These are phyloP conservation scores for Aphelenchoides besseyi DNA, from an alignment of 1,140 invertebrate genomes.

Conservation along the genomic window DNA sequence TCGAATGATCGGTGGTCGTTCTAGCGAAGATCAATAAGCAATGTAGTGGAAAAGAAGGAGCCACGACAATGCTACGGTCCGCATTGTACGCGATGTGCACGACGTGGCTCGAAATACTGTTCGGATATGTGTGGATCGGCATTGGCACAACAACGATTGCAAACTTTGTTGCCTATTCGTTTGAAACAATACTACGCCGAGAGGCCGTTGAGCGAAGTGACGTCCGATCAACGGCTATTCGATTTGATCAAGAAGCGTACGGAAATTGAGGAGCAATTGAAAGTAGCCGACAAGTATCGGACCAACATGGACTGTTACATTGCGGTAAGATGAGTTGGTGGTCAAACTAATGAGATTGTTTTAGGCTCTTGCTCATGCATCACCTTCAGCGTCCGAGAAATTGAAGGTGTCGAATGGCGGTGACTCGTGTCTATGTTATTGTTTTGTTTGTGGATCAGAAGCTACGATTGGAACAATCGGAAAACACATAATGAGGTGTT, in stretches of 20 bases:
- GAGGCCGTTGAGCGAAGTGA: background rate
- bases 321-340: background rate
- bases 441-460: slow-evolving; percentile 48
- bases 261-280: background rate
- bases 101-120: slow-evolving; percentile 86
- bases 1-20: background rate
- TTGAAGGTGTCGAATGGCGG: no score
- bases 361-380: background rate
- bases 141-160: slow-evolving; percentile 70
- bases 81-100: slow-evolving; percentile 75
- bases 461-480: slow-evolving; percentile 20
- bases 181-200: background rate
- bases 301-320: background rate
- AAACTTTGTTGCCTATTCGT: background rate
- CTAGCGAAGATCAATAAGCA: background rate
- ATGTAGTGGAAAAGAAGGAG: slow-evolving; percentile 8
- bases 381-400: no score
- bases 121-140: slow-evolving; percentile 86
- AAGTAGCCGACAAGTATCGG: slow-evolving; percentile 27
- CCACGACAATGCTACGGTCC: slow-evolving; percentile 82
- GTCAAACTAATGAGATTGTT: background rate
- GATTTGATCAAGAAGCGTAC: background rate
- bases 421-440: background rate
- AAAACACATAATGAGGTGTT: slow-evolving; percentile 65
- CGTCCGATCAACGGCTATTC: background rate